These are phyloP conservation scores for Trachops cirrhosus DNA, from an alignment of 2,797 vertebrate genomes.

Conservation along the genomic window DNA sequence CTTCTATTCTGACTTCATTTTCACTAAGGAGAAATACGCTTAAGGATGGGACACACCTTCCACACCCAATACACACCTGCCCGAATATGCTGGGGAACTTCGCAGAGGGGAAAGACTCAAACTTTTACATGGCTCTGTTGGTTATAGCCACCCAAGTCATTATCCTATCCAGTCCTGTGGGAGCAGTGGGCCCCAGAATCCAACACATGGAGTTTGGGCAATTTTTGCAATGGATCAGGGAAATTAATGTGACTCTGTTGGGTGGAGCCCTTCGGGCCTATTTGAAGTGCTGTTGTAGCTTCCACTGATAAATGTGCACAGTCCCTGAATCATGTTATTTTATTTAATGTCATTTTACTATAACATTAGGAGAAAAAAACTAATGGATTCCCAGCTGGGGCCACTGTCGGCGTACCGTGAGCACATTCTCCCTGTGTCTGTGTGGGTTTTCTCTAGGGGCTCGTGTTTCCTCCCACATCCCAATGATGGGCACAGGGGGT, in stretches of 20 bases:
- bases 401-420: not conserved
- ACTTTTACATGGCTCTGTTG: not conserved
- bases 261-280: not conserved
- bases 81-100: not conserved
- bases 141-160: not conserved
- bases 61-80: not conserved
- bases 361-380: not conserved
- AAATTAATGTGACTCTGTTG: not conserved
- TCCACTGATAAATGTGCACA: not conserved
- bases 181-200: not conserved
- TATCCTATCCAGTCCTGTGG: not conserved
- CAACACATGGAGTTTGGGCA: not conserved
- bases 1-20: not conserved
- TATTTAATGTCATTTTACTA: not conserved
- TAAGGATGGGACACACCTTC: not conserved
- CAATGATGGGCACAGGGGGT: not conserved
- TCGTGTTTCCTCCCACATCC: not conserved
- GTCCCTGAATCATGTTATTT: not conserved
- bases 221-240: not conserved
- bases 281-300: not conserved
- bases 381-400: not conserved
- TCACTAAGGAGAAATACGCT: slow-evolving; percentile 2
- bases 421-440: no score
- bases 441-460: not conserved
- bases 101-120: not conserved